Evolutionary conservation across 1,140 invertebrate species (phyloP).

Genomic region (Phymastichus coffea): DNA sequence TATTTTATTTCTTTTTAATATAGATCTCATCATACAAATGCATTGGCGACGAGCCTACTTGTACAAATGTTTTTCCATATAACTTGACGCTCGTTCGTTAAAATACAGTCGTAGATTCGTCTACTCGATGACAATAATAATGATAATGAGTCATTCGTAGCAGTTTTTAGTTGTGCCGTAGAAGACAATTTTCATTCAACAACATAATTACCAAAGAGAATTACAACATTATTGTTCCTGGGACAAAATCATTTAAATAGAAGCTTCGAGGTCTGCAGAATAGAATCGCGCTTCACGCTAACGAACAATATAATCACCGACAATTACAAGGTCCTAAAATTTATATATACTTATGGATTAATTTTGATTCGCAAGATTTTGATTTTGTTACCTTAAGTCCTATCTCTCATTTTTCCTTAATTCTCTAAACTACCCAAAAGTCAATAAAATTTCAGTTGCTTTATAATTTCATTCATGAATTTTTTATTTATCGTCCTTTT

Average conservation of each 20-base stretch:
- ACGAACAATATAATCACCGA: slow-evolving; percentile 48
- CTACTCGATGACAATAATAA: slow-evolving; percentile 14
- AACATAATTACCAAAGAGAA: slow-evolving; percentile 23
- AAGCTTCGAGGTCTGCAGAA: slow-evolving; percentile 10
- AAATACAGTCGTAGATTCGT: not conserved
- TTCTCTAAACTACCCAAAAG: slow-evolving; percentile 27
- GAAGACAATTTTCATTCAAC: slow-evolving; percentile 17
- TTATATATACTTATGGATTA: slow-evolving; percentile 48
- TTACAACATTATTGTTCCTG: slow-evolving; percentile 22
- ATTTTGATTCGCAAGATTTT: slow-evolving; percentile 56
- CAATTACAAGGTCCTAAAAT: slow-evolving; percentile 45
- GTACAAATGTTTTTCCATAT: slow-evolving; percentile 1
- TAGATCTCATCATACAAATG: slow-evolving; percentile 17
- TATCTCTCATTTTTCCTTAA: slow-evolving; percentile 32
- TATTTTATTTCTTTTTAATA: slow-evolving; percentile 26
- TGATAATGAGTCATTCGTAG: slow-evolving; percentile 10
- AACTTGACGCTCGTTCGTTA: not conserved
- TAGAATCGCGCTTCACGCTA: slow-evolving; percentile 34
- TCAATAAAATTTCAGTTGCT: no score
- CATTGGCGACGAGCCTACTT: not conserved
- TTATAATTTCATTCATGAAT: no score
- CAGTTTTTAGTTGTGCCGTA: not conserved
- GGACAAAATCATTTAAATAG: slow-evolving; percentile 13
- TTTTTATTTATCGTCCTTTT: no score
- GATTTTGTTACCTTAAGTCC: slow-evolving; percentile 42